These are phyloP conservation scores for Mycalesis mineus DNA, from an alignment of 2,888 invertebrate species.

Conservation along the genomic window DNA sequence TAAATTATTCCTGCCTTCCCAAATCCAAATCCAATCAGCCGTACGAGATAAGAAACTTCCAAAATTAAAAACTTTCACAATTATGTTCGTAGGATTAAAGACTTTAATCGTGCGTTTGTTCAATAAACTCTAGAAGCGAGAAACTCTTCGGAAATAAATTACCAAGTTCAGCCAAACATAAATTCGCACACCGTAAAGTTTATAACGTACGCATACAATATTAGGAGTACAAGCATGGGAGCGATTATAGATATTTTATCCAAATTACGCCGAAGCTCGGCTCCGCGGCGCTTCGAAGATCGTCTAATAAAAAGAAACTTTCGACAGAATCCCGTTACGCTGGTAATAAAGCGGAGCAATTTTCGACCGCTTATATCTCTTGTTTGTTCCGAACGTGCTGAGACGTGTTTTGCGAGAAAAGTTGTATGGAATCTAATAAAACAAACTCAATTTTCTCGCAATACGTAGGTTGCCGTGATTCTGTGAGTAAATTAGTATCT, in stretches of 20 bases:
- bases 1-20: too few relatives aligned
- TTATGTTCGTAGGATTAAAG: too few relatives aligned
- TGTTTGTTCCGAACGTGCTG: slow-evolving; percentile 41
- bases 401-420: slow-evolving; percentile 32
- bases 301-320: slow-evolving; percentile 39
- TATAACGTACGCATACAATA: not conserved
- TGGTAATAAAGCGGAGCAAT: slow-evolving; percentile 42
- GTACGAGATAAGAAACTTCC: too few relatives aligned
- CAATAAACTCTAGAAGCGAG: too few relatives aligned
- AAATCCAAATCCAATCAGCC: too few relatives aligned
- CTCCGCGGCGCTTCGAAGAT: slow-evolving; percentile 32
- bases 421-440: slow-evolving; percentile 37
- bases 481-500: not conserved
- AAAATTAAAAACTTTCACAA: too few relatives aligned
- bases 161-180: not conserved
- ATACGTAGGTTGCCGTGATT: slow-evolving; percentile 17
- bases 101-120: too few relatives aligned
- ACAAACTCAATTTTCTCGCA: slow-evolving; percentile 40
- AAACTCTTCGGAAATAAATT: not conserved
- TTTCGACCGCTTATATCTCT: slow-evolving; percentile 43
- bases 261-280: slow-evolving; percentile 34
- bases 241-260: slow-evolving; percentile 39
- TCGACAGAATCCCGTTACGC: slow-evolving; percentile 33
- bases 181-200: slow-evolving; percentile 6
- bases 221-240: slow-evolving; percentile 10